Conservation (phyloP, 2,888 invertebrate species). For the Drosophila robusta region DNA sequence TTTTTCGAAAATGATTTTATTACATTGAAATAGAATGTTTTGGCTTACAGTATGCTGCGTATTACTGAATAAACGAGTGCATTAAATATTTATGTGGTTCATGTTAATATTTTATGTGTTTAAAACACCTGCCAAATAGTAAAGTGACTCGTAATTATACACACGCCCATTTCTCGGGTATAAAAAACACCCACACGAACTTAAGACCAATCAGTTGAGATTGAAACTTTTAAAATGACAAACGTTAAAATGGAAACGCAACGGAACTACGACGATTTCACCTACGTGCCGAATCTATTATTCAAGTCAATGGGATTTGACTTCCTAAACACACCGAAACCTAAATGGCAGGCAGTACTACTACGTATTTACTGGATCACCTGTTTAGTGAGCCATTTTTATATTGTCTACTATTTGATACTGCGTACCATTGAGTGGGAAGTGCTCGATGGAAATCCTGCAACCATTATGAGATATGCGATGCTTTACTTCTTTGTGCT, state of each 20-base stretch:
- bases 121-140: slow-evolving; percentile 9
- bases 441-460: slow-evolving; percentile 32
- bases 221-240: slow-evolving; percentile 11
- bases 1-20: no score
- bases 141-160: slow-evolving; percentile 18
- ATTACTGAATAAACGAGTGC: not conserved
- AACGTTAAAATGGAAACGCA: slow-evolving; percentile 9
- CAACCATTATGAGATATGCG: slow-evolving; percentile 39
- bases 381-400: slow-evolving; percentile 19
- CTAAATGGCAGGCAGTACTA: slow-evolving; percentile 32
- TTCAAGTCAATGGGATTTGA: slow-evolving; percentile 51
- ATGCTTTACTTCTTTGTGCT: slow-evolving; percentile 41
- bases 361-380: slow-evolving; percentile 22
- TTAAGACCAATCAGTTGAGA: slow-evolving; percentile 16
- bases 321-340: slow-evolving; percentile 33
- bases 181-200: slow-evolving; percentile 18
- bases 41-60: not conserved
- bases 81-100: slow-evolving; percentile 19
- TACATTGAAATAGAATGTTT: not conserved
- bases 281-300: slow-evolving; percentile 40
- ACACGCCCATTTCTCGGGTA: slow-evolving; percentile 15
- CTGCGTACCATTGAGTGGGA: slow-evolving; percentile 39
- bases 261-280: slow-evolving; percentile 50
- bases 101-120: slow-evolving; percentile 26
- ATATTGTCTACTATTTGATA: slow-evolving; percentile 28